Evolutionary conservation across 2,113 vertebrate genomes (phyloP), one percentile per base, ranked within the genome.

Genomic region (Gobio gobio): DNA sequence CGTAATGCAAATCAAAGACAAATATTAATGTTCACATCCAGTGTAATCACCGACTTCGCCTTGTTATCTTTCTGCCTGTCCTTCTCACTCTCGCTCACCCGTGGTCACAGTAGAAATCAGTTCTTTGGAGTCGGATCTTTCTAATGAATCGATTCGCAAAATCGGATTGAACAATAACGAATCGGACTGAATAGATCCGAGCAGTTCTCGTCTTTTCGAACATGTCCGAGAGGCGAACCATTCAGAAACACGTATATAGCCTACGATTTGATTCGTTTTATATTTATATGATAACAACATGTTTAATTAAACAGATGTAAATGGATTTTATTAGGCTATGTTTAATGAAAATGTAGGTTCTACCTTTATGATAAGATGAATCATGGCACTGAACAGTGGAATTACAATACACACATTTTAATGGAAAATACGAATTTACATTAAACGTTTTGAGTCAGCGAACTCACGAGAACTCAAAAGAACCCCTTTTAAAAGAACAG

Each of bases 41-140:
- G 22, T n/a, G n/a, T 14, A 74, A 74, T 26, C 40, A 49, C 43
- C 0, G 74, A 40, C 54, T 58, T 36, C 4, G 29, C 26, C 1
- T 33, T 13, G 22, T 24, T 3, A 78, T 20, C 18, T 78, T 29
- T 36, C 22, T 9, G 20, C 51, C 12, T 63, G 78, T 18, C 58
- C 59, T 63, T 79, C 33, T 78, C 54, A 33, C 73, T 26, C 43
- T 16, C 43, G 43, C 70, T 29, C 51, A 14, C 54, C 33, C 20
- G 51, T 43, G 14, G 20, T 56, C 74, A 1, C 49, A 12, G 9
- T 8, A 61, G 43, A 43, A 68, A 33, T 73, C 43, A 4, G 0
- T 26, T 74, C 33, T 43, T 43, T 20, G 8, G 68, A 83, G 16
- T 58, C 82, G 82, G 10, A 58, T 61, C 81, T 73, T 83, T 40